Conservation (phyloP, 92 coral and sea anemone genomes). For the Parazoanthus swiftii region DNA sequence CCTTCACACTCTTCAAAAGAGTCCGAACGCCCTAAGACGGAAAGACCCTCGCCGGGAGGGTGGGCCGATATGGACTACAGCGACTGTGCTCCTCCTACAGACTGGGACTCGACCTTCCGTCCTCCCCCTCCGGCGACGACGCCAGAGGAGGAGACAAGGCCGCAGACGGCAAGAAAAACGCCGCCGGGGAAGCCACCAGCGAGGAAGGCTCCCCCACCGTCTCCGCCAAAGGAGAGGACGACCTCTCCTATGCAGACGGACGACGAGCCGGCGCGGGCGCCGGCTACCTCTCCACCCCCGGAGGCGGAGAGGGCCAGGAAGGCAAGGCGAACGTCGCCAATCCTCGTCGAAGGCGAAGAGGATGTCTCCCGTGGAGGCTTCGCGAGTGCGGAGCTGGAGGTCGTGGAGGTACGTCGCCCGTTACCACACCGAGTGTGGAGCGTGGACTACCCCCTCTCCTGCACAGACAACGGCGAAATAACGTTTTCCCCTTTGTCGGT, state of each 20-base stretch:
- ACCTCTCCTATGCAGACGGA: not conserved
- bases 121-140: no score
- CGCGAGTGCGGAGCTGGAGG: not conserved
- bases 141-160: not conserved
- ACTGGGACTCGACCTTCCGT: no score
- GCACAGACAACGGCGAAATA: no score
- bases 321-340: not conserved
- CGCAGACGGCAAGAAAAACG: not conserved
- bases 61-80: no score
- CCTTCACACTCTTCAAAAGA: no score
- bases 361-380: not conserved
- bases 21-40: no score
- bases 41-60: no score
- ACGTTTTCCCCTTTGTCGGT: no score
- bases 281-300: not conserved
- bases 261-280: not conserved
- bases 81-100: no score
- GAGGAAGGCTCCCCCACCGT: not conserved
- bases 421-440: slow-evolving; percentile 1
- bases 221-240: not conserved
- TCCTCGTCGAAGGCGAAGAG: not conserved
- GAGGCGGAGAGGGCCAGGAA: not conserved
- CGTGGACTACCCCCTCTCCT: no score
- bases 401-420: not conserved
- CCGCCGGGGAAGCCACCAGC: not conserved